Percentiles rank a stretch among this genome's conserved stretches.
These are phyloP conservation scores for Rotaria socialis DNA, from an alignment of 2,888 invertebrate species.

Conservation along the genomic window DNA sequence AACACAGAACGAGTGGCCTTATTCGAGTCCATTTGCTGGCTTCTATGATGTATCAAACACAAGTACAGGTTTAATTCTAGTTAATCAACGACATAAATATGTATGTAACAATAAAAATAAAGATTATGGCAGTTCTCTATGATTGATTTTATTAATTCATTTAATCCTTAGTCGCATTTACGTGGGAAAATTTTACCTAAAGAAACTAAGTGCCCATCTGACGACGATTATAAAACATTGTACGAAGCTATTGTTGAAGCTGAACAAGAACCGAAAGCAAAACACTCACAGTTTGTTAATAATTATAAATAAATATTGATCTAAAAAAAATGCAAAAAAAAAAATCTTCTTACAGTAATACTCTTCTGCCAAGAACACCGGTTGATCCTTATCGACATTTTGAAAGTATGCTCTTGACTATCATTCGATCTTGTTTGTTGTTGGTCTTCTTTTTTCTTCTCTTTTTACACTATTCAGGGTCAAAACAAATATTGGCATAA, in stretches of 20 bases:
- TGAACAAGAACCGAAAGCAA: no score
- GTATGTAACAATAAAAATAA: background rate
- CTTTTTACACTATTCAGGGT: background rate
- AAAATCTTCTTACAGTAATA: background rate
- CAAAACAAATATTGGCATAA: background rate
- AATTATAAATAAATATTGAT: no score
- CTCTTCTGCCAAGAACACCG: background rate
- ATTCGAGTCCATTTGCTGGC: conserved; percentile 2
- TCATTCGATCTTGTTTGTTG: background rate
- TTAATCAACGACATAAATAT: background rate
- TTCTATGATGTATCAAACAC: background rate
- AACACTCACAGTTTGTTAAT: no score
- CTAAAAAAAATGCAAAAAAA: no score
- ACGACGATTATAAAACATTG: background rate
- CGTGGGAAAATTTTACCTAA: background rate
- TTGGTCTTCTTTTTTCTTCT: background rate
- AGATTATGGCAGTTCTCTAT: no score
- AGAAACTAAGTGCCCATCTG: background rate
- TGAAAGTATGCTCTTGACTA: background rate
- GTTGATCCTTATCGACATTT: background rate
- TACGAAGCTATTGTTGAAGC: no score
- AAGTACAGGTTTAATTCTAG: background rate
- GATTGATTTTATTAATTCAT: background rate
- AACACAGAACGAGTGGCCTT: background rate
- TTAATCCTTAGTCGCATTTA: background rate